Evolutionary conservation across 2,797 vertebrate genomes (phyloP).

Genomic region (Phataginus tricuspis): DNA sequence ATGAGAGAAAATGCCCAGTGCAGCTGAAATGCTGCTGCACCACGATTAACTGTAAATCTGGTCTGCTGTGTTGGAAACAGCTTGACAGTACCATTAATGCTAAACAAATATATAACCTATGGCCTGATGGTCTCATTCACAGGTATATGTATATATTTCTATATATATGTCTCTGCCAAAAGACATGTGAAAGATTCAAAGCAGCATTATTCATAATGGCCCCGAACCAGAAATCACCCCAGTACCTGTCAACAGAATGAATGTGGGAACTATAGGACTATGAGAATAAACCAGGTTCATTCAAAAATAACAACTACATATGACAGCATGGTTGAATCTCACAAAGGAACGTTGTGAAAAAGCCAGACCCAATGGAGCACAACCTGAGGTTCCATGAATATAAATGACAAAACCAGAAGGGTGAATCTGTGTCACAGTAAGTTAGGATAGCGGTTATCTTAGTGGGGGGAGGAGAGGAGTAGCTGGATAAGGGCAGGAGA

Average conservation of each 20-base stretch:
- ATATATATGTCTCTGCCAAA: background rate
- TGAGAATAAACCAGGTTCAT: background rate
- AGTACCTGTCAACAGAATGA: background rate
- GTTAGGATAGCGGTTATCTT: background rate
- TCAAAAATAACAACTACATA: background rate
- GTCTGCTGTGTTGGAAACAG: background rate
- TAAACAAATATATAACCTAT: background rate
- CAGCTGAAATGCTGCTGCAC: background rate
- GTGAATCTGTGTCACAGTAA: background rate
- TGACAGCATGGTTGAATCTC: background rate
- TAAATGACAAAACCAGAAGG: background rate
- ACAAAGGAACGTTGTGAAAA: background rate
- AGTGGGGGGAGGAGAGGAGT: accelerated
- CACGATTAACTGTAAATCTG: background rate
- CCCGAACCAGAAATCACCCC: background rate
- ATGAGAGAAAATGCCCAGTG: background rate
- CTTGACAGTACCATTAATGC: too few species aligned
- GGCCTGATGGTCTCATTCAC: background rate
- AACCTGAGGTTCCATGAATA: background rate
- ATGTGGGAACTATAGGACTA: background rate
- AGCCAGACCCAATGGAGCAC: background rate
- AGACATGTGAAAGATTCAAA: background rate
- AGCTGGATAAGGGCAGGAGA: background rate
- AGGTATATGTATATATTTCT: background rate
- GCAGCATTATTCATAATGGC: background rate